Evolutionary conservation across 2,797 vertebrate species (phyloP), one percentile per base, ranked within the genome.

Genomic region (Valencia hispanica): DNA sequence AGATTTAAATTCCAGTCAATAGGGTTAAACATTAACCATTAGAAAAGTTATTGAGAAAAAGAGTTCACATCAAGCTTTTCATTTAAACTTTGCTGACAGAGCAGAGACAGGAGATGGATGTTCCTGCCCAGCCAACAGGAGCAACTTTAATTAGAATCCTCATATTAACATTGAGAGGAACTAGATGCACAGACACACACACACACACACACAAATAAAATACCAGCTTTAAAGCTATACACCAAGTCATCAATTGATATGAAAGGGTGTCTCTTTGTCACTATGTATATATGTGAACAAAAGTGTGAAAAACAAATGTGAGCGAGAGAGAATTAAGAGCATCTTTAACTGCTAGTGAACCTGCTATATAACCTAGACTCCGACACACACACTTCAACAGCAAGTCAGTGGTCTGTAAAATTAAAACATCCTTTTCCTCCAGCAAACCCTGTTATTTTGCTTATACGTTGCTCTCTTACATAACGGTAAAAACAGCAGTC

Each of bases 391-490:
- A 86, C 90, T 83, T 89, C 83, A 73, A 88, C 93, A 91, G 91
- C 70, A 87, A 93, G 86, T 84, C 93, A 95, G 84, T 94, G 92
- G 93, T 84, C 93, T 96, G 95, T 94, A 94, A 96, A 96, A 96
- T 96, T 95, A 94, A 94, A 95, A 95, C 76, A 88, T 91, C 84
- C 83, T 66, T 83, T 93, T 90, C 84, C 84, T 86, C 89, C 86
- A 85, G 88, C 86, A 87, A 86, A 92, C 91, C 88, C 88, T 50
- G 88, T 90, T 90, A 92, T 92, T 92, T 90, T 89, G 91, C 90
- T 92, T 90, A 88, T 86, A 87, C 39, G 70, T 85, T 83, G 87
- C 82, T 89, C 71, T 87, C 85, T 92, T 92, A 89, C 88, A 89
- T 90, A 91, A 94, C 85, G 72, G 91, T 88, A 87, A 92, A 91